Evolutionary conservation across 2,113 vertebrate genomes (phyloP), one percentile per base, ranked within the genome.

Genomic region (Ictalurus furcatus): DNA sequence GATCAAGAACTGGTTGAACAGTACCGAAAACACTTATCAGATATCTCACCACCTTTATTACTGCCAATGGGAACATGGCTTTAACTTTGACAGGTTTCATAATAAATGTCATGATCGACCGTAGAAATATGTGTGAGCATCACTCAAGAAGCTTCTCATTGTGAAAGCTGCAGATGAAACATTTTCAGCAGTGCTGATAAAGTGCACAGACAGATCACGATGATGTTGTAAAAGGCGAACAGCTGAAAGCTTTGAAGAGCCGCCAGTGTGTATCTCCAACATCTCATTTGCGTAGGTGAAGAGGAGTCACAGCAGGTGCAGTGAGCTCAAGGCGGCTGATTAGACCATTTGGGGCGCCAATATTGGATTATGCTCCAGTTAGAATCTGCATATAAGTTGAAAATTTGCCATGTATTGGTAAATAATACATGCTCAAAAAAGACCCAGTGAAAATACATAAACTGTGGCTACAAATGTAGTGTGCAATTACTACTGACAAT

Each of bases 161-260:
- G 34, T 88, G 84, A 92, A 87, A 56, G 59, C 23, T 89, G 73
- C 63, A 76, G 54, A 85, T 89, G 88, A 90, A 89, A 90, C 89
- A 88, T 91, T 92, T 88, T 89, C 90, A 92, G 90, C 91, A 78
- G 88, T 90, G 85, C 88, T 88, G 88, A 90, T 85, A 93, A 91
- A 91, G 52, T 84, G 37, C 69, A 85, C 78, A 86, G 65, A 90
- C 82, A 56, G 89, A 92, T 58, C 34, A 89, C 89, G 84, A 21
- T 79, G 59, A 89, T 93, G 90, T 92, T 90, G 76, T 93, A 88
- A 13, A 61, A 88, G 81, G 67, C 44, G 83, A 93, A 91, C 89
- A 84, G 88, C 71, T 52, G 61, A 67, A 54, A 34, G 61, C 91
- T 93, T 92, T 94, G 93, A 94, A 91, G 89, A 89, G 88, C 81